Evolutionary conservation across 2,797 vertebrate species (phyloP), one percentile per base, ranked within the genome.

Genomic region (Arctocebus calabarensis): DNA sequence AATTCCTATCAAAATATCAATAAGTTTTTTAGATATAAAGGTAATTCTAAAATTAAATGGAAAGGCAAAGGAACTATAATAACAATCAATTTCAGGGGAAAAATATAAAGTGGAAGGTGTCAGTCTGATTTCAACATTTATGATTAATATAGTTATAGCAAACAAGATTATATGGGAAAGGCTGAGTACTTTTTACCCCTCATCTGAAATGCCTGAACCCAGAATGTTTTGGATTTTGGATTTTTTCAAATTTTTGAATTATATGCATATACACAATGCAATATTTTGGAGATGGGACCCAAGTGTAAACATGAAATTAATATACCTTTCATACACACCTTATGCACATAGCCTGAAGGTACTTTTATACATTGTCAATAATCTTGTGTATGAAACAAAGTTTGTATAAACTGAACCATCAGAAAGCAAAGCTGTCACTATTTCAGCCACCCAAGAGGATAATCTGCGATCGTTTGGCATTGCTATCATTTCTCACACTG

Each of bases 1-100:
- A 95, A 83, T 83, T 61, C 27, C 48, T 83, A 64, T 66, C 29
- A 66, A 83, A 83, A 55, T 93, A 66, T n/a, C 13, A 86, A 70
- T 27, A 70, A 37, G 57, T 81, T 81, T 25, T 78, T 78, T 48
- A 43, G 66, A 62, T 78, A 66, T 57, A 74, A 64, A 55, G 20
- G 48, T 37, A 57, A 45, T 45, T 45, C 43, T 45, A 9, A n/a
- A n/a, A n/a, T n/a, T n/a, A n/a, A n/a, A n/a, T 23, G 40, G 32
- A 43, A 95, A 68, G 34, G 40, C 37, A 82, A 95, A 83, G 10
- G 57, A 75, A 57, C n/a, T 45, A 34, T 14, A 94, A 82, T 61
- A 91, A 66, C 77, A 82, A 95, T 70, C 22, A n/a, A 61, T 43
- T 83, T 77, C n/a, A 23, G 13, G 37, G 48, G 37, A 62, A 84